A percentile compares a stretch with the other conserved stretches of the same genome.
These are phyloP conservation scores for Lathronympha strigana DNA, from an alignment of 2,888 invertebrate species.

Conservation along the genomic window DNA sequence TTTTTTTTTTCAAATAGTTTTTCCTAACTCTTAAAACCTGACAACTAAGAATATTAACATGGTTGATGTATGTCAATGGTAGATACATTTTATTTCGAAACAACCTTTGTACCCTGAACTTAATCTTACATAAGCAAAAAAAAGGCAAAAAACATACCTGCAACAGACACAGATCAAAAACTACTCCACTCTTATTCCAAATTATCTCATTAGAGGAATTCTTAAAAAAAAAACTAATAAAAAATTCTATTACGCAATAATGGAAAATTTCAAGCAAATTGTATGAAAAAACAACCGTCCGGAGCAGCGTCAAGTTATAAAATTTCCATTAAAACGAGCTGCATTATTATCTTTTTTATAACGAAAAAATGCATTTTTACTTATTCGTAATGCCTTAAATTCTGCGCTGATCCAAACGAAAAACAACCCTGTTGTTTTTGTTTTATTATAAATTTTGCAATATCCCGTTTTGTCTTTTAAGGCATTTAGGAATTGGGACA, in stretches of 20 bases:
- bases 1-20: no score
- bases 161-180: background rate
- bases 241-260: conserved; percentile 58
- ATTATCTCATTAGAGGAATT: background rate
- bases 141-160: background rate
- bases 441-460: conserved; percentile 52
- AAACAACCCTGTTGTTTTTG: conserved; percentile 49
- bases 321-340: conserved; percentile 81
- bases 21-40: background rate
- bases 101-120: conserved; percentile 4
- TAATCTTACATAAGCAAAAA: background rate
- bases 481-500: conserved; percentile 52
- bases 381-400: conserved; percentile 50
- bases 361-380: conserved; percentile 71
- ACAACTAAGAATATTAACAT: background rate
- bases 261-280: conserved; percentile 68
- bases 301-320: conserved; percentile 71
- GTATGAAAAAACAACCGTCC: conserved; percentile 74
- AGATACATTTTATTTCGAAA: conserved; percentile 4
- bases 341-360: conserved; percentile 82
- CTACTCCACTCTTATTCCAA: background rate
- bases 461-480: conserved; percentile 49
- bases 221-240: conserved; percentile 10
- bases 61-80: background rate
- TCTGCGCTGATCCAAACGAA: conserved; percentile 43